A percentile compares a stretch with the other conserved stretches of the same genome.
These are phyloP conservation scores for Pseudoatta argentina DNA, from an alignment of 1,140 invertebrate genomes.

Conservation along the genomic window DNA sequence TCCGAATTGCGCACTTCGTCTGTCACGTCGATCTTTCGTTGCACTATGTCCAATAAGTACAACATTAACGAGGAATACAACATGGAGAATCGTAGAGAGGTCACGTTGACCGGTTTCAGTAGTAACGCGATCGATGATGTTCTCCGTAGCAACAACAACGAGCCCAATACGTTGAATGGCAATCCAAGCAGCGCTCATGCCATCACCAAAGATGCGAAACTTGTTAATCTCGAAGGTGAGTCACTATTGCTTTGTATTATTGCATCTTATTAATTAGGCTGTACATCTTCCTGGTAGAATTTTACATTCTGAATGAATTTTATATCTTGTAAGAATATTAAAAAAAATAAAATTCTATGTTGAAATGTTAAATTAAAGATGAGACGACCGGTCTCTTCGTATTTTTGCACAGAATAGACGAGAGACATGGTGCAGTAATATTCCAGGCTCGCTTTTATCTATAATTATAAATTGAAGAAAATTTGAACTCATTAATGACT, in stretches of 20 bases:
- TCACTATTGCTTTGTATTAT: neutral
- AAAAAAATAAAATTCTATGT: neutral
- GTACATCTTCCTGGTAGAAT: neutral
- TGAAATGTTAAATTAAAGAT: neutral
- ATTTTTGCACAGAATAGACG: neutral
- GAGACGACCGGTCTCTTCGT: neutral
- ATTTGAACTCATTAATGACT: neutral
- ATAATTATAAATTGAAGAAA: neutral
- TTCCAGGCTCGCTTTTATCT: neutral
- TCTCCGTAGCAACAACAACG: slow-evolving; percentile 73
- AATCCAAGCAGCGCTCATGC: slow-evolving; percentile 63
- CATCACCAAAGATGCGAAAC: slow-evolving; percentile 70
- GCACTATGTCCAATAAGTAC: slow-evolving; percentile 80
- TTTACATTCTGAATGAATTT: neutral
- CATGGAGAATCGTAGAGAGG: slow-evolving; percentile 76
- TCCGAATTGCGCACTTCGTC: slow-evolving; percentile 9
- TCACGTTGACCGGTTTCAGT: slow-evolving; percentile 80
- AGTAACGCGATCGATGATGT: slow-evolving; percentile 74
- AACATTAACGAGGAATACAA: slow-evolving; percentile 79
- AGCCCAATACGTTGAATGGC: slow-evolving; percentile 54
- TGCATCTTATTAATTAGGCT: neutral
- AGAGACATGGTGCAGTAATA: neutral
- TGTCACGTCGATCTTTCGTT: neutral
- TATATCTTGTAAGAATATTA: neutral
- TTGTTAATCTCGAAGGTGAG: slow-evolving; percentile 71